Evolutionary conservation across 2,888 invertebrate species (phyloP), one percentile per base, ranked within the genome.

Genomic region (Netelia inedita): DNA sequence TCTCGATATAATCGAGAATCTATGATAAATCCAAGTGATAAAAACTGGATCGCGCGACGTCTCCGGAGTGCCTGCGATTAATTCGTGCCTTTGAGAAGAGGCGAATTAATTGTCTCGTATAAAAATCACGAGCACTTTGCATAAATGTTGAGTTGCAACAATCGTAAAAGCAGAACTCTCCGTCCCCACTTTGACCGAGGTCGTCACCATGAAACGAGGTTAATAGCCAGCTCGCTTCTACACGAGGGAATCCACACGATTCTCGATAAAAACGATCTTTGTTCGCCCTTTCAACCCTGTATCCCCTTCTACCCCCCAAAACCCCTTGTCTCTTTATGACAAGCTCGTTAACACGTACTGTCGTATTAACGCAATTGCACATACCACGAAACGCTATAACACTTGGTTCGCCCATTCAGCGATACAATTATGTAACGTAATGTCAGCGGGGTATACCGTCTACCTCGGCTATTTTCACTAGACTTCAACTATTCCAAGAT

Each of bases 171-270:
- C 80, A 68, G 69, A 76, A 61, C 86, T 88, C 85, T 85, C 88
- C 90, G 91, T 89, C 88, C 90, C 88, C 86, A 74, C 79, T 43
- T 85, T 85, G 83, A 87, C 84, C 91, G 91, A 91, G 91, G 91
- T 91, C 91, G 87, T 85, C 89, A 91, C 90, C 89, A 88, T 87
- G 88, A 87, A 91, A 91, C 86, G 88, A 91, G 91, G 91, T 91
- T 91, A 91, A 91, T 91, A 88, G 89, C 73, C 41, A 57, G 57
- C 43, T 57, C 73, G 11, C 65, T 61, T 71, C 50, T n/a, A 35
- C 79, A 63, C 72, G 43, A 8, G 8, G 53, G 61, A 79, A 63
- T n/a, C 50, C 57, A 71, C 28, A 41, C 53, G 61, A 55, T 65
- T 43, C 72, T 79, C 53, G 71, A 59, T 71, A 57, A 53, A 43